Conservation (phyloP, 2,113 vertebrate genomes). For the Psophia crepitans region DNA sequence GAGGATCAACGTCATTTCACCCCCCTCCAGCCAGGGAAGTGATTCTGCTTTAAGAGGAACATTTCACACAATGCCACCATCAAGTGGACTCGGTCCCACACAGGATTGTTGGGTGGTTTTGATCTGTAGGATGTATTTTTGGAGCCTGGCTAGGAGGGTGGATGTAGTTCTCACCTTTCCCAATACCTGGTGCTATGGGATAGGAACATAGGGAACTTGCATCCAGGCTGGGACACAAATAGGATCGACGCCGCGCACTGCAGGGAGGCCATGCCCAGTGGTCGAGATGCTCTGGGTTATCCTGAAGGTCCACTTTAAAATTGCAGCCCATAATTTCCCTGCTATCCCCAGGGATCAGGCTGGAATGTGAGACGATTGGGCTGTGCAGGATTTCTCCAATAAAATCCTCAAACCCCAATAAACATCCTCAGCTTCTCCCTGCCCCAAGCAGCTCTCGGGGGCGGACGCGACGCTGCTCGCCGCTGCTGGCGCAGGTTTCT, state of each 20-base stretch:
- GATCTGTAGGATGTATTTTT: background rate
- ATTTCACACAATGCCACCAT: background rate
- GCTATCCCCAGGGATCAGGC: background rate
- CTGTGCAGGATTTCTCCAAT: background rate
- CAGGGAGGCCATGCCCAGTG: background rate
- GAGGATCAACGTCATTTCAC: background rate
- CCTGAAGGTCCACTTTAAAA: background rate
- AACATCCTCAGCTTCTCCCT: background rate
- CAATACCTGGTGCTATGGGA: background rate
- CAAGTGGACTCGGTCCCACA: background rate
- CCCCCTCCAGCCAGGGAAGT: background rate
- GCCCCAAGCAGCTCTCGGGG: background rate
- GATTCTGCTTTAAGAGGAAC: background rate
- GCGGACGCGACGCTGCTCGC: background rate
- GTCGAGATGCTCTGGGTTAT: background rate
- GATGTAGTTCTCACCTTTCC: background rate
- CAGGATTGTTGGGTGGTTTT: background rate
- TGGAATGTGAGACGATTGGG: background rate
- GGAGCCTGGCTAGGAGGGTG: background rate
- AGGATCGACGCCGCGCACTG: fast-evolving
- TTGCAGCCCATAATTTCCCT: background rate
- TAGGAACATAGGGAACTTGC: background rate
- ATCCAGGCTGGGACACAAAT: background rate
- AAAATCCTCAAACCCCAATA: background rate
- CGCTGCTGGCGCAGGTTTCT: fast-evolving